Evolutionary conservation across 2,797 vertebrate genomes (phyloP), one percentile per base, ranked within the genome.

Genomic region (Epinephelus malabaricus): DNA sequence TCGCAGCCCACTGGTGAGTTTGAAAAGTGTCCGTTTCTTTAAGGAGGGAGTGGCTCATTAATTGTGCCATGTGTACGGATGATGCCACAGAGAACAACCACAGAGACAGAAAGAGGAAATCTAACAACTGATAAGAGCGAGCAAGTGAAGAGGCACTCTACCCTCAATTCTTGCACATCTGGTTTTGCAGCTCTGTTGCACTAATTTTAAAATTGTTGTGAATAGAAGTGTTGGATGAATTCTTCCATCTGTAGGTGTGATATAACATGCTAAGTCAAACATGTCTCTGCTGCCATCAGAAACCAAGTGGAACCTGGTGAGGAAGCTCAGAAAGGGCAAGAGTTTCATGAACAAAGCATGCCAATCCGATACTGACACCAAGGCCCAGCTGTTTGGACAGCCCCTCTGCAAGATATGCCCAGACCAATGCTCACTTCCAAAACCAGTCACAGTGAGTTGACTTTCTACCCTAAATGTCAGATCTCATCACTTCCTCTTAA

Each of bases 1-100:
- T 40, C 9, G 10, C 95, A 94, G 60, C 85, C 93, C 23, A 88
- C 81, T 88, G 98, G 98, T 99, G 92, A 97, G 98, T 97, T 97
- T 94, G 76, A 96, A 95, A 30, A 67, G n/a, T 9, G 67, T 15
- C 55, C 43, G 51, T 50, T 69, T 27, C 21, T 19, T 14, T 14
- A 34, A 7, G 14, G 2, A 40, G 65, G 83, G 78, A 19, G 86
- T 69, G 64, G 64, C 67, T 43, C n/a, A 1, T 67, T 68, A 45
- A n/a, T 18, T 59, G 70, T 68, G 56, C 55, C 40, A 68, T 71
- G 54, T 63, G 62, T 15, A 19, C 34, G 82, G 30, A 60, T 56
- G 51, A 74, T 19, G 79, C 49, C 69, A 59, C 59, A 83, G 13
- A 69, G 49, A 53, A 38, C 55, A 75, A 84, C 85, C 83, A 50